Conservation (phyloP, 2,797 vertebrate genomes). For the Melanotaenia parkinsoni region DNA sequence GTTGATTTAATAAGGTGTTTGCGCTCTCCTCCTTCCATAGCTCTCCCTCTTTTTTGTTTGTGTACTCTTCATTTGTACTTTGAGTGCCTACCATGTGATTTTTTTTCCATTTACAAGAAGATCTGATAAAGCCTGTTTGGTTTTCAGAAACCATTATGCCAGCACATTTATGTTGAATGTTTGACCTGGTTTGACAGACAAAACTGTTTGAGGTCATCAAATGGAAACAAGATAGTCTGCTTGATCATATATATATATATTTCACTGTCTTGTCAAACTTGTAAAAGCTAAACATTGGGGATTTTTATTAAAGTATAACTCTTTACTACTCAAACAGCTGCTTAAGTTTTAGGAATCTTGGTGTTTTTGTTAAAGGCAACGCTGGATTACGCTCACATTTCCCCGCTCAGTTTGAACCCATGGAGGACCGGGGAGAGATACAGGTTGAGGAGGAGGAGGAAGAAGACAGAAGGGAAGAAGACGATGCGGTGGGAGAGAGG, state of each 20-base stretch:
- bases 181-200: slow-evolving; percentile 9
- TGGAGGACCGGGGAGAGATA: slow-evolving; percentile 75
- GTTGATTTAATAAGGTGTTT: slow-evolving; percentile 60
- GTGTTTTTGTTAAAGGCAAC: slow-evolving; percentile 71
- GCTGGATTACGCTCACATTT: slow-evolving; percentile 78
- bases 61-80: slow-evolving; percentile 26
- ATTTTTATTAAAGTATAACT: slow-evolving; percentile 27
- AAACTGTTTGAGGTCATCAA: slow-evolving; percentile 32
- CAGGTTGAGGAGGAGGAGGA: slow-evolving; percentile 62
- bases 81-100: slow-evolving; percentile 30
- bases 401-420: slow-evolving; percentile 76
- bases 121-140: slow-evolving; percentile 58
- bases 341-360: slow-evolving; percentile 39
- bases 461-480: slow-evolving; percentile 65
- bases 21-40: slow-evolving; percentile 23
- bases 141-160: slow-evolving; percentile 17
- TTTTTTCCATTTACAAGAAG: slow-evolving; percentile 27
- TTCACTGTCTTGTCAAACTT: slow-evolving; percentile 15
- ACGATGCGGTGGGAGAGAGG: slow-evolving; percentile 64
- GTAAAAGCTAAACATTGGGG: slow-evolving; percentile 14
- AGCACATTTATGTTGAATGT: slow-evolving; percentile 17
- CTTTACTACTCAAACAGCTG: slow-evolving; percentile 11
- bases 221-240: slow-evolving; percentile 35
- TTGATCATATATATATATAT: slow-evolving; percentile 4
- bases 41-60: slow-evolving; percentile 28